phyloP scores from a whole-genome alignment of 2,113 vertebrate genomes.

The Apus apus region DNA sequence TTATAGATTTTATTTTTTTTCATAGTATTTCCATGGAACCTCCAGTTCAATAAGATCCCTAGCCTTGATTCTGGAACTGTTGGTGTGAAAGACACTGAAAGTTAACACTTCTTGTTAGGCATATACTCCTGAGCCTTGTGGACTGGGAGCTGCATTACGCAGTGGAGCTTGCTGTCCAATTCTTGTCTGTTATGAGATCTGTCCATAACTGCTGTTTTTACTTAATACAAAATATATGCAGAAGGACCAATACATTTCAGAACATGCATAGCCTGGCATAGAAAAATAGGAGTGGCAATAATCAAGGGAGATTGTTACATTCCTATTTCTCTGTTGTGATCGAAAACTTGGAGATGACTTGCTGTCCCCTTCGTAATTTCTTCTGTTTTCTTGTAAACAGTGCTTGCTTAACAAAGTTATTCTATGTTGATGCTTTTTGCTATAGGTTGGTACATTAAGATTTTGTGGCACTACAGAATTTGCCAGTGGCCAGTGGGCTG shows the following conservation, averaged over 20 bases:
- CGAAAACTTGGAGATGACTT: not conserved
- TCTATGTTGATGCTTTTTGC: not conserved
- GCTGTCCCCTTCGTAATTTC: not conserved
- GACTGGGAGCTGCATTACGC: not conserved
- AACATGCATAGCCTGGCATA: not conserved
- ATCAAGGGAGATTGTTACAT: not conserved
- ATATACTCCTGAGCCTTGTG: not conserved
- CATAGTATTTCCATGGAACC: not conserved
- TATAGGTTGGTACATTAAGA: slow-evolving; percentile 87
- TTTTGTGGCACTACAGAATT: slow-evolving; percentile 95
- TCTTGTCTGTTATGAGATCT: not conserved
- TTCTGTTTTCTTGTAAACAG: not conserved
- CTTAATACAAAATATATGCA: not conserved
- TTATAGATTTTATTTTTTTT: not conserved
- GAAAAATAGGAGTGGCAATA: not conserved
- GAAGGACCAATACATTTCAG: not conserved
- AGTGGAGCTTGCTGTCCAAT: not conserved
- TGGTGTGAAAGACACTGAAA: not conserved
- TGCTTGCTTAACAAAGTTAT: not conserved
- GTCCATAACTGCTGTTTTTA: not conserved
- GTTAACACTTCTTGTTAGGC: not conserved
- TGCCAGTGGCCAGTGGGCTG: slow-evolving; percentile 95
- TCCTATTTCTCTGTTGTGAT: not conserved
- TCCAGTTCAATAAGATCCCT: not conserved
- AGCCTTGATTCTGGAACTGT: not conserved